Percentiles rank a stretch among this genome's conserved stretches.
Evolutionary conservation across 35 echinoderm and acorn worm genomes (phyloP).

Genomic region (Ophioderma brevispina): DNA sequence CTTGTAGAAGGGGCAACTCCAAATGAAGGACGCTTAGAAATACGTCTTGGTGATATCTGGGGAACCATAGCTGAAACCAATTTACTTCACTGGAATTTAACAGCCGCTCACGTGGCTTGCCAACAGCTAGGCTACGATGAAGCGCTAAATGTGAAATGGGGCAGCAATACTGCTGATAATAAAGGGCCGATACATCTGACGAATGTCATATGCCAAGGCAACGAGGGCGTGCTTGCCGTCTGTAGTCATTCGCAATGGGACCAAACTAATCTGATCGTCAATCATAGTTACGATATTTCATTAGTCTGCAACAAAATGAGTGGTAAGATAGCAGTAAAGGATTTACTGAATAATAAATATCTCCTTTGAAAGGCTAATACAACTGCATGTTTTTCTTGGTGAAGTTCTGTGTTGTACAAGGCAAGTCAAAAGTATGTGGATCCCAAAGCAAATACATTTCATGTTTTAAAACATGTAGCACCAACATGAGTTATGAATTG

Average conservation of each 20-base stretch:
- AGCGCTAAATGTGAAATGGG: neutral
- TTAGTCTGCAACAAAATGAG: neutral
- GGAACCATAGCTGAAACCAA: neutral
- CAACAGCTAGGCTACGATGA: neutral
- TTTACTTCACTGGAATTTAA: neutral
- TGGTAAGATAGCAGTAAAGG: no score
- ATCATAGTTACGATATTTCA: neutral
- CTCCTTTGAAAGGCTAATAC: no score
- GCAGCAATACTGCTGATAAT: neutral
- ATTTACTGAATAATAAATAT: no score
- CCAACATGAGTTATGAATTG: no score
- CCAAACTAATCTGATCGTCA: neutral
- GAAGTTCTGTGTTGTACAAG: no score
- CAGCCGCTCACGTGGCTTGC: neutral
- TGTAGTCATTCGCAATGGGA: neutral
- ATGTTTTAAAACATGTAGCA: no score
- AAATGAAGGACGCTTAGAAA: neutral
- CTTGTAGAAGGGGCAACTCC: neutral
- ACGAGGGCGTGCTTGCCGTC: neutral
- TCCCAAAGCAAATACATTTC: no score
- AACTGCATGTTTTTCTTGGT: no score
- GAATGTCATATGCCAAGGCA: neutral
- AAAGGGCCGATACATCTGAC: neutral
- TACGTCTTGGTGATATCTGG: neutral
- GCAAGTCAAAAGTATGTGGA: no score